A percentile compares a stretch with the other conserved stretches of the same genome.
Evolutionary conservation across 2,888 invertebrate genomes (phyloP).

Genomic region (Steinernema hermaphroditum): DNA sequence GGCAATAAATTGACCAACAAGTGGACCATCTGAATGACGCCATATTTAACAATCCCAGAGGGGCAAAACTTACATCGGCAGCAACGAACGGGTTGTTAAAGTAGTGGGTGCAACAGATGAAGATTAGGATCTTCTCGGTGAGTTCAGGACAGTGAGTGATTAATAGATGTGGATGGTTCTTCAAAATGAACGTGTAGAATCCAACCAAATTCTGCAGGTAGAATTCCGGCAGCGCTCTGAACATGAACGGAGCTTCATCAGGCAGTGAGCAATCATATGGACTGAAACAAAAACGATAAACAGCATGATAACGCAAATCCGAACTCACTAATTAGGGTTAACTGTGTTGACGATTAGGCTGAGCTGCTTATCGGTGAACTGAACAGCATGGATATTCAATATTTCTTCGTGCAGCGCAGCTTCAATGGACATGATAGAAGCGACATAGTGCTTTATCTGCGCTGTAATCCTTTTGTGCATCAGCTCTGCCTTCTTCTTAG

Average conservation of each 20-base stretch:
- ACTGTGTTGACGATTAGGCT: slow-evolving; percentile 74
- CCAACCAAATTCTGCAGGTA: slow-evolving; percentile 94
- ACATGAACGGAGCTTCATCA: slow-evolving; percentile 75
- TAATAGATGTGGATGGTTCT: slow-evolving; percentile 80
- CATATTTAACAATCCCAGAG: too few species aligned
- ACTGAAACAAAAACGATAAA: slow-evolving; percentile 33
- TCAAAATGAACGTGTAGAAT: slow-evolving; percentile 86
- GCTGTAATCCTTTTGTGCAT: slow-evolving; percentile 28
- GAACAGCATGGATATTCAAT: slow-evolving; percentile 79
- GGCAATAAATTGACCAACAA: slow-evolving; percentile 51
- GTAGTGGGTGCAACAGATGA: slow-evolving; percentile 85
- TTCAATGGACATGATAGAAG: slow-evolving; percentile 78
- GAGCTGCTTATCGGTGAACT: slow-evolving; percentile 85
- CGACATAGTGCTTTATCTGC: slow-evolving; percentile 76
- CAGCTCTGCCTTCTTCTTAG: slow-evolving; percentile 19
- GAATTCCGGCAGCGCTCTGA: slow-evolving; percentile 92
- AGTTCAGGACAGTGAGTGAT: slow-evolving; percentile 78
- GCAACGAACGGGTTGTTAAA: slow-evolving; percentile 94
- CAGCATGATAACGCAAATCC: not conserved
- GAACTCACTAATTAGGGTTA: slow-evolving; percentile 66
- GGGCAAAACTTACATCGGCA: slow-evolving; percentile 76
- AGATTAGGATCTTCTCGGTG: slow-evolving; percentile 83
- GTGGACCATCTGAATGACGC: slow-evolving; percentile 55
- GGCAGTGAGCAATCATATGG: slow-evolving; percentile 59
- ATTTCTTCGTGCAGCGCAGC: slow-evolving; percentile 83